Evolutionary conservation across 2,113 vertebrate species (phyloP).

Genomic region (Oncorhynchus mykiss): DNA sequence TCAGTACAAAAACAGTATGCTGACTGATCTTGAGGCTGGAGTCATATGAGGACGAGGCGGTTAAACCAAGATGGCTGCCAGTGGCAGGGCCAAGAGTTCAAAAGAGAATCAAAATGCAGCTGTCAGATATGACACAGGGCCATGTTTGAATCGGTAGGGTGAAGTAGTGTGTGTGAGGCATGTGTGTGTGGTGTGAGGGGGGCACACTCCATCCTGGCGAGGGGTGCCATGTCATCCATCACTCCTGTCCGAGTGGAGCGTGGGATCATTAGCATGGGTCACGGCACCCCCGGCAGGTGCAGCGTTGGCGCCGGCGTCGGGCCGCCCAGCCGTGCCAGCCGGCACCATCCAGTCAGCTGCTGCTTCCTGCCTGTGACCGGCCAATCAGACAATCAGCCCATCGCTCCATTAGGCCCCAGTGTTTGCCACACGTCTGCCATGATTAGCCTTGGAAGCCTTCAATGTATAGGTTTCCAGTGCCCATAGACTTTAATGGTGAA

Average conservation of each 20-base stretch:
- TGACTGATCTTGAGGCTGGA: background rate
- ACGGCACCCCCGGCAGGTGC: conserved; percentile 18
- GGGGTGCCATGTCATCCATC: conserved; percentile 47
- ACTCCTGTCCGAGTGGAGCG: conserved; percentile 38
- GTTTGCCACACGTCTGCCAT: background rate
- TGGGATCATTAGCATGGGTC: conserved; percentile 31
- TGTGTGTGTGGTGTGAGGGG: background rate
- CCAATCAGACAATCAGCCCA: background rate
- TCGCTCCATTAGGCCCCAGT: conserved; percentile 3
- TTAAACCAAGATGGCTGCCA: background rate
- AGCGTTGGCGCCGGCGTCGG: conserved; percentile 21
- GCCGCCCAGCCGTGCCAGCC: background rate
- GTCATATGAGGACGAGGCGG: background rate
- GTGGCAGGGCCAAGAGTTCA: background rate
- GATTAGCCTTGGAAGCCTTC: background rate
- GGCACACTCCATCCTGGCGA: conserved; percentile 19
- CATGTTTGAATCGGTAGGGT: conserved; percentile 19
- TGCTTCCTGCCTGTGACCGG: background rate
- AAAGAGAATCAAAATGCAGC: background rate
- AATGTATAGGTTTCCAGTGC: too few relatives aligned
- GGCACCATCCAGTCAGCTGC: background rate
- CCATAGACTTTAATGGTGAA: too few relatives aligned
- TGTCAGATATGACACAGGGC: background rate
- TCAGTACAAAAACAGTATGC: too few relatives aligned
- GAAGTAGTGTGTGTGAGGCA: conserved; percentile 15